These are phyloP conservation scores for Exaiptasia diaphana DNA, from an alignment of 64 coral and sea anemone species.

Conservation along the genomic window DNA sequence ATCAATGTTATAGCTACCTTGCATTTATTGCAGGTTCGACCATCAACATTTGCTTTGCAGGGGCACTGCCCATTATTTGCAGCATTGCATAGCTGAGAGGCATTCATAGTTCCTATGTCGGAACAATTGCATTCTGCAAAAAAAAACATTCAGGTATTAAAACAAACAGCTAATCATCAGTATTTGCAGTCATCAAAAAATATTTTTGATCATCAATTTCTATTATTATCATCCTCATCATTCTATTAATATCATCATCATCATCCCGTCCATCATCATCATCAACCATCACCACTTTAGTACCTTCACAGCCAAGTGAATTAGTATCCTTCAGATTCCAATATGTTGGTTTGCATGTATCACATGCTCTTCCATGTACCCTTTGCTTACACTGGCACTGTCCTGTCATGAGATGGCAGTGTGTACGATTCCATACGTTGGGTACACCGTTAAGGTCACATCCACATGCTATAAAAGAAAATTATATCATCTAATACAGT, in stretches of 20 bases:
- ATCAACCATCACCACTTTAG: no score
- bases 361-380: conserved; percentile 75
- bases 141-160: conserved; percentile 13
- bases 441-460: conserved; percentile 68
- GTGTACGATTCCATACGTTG: conserved; percentile 14
- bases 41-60: conserved; percentile 63
- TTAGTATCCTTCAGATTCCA: conserved; percentile 76
- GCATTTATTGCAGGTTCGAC: conserved; percentile 65
- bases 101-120: conserved; percentile 54
- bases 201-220: no score
- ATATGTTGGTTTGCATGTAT: conserved; percentile 45
- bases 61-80: conserved; percentile 58
- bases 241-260: no score
- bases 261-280: no score
- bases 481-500: no score
- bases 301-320: conserved; percentile 82
- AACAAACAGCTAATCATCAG: not conserved
- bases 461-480: conserved; percentile 34
- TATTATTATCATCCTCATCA: no score
- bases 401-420: conserved; percentile 60
- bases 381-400: conserved; percentile 76
- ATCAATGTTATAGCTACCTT: no score
- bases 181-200: no score
- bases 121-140: conserved; percentile 59
- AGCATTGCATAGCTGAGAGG: conserved; percentile 49